Conservation (phyloP, 2,797 vertebrate genomes). For the Alcedo quadribrachys region DNA sequence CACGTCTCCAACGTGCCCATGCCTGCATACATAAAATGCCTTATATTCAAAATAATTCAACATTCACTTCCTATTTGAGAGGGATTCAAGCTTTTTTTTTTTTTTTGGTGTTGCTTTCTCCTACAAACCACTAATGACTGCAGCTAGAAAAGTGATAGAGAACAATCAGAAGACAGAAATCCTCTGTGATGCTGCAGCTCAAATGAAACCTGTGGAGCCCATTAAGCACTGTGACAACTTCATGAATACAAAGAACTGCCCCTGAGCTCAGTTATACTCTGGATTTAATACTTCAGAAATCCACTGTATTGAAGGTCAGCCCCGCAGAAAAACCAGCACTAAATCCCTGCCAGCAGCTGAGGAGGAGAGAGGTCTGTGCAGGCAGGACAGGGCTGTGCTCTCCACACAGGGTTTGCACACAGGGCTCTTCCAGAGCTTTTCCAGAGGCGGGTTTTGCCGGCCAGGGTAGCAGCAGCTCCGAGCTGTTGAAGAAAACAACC, state of each 20-base stretch:
- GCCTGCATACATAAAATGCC: neutral
- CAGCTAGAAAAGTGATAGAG: neutral
- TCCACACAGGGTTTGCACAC: neutral
- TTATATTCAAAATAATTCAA: constrained; percentile 16
- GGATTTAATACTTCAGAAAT: neutral
- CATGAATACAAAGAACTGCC: neutral
- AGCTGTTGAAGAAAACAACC: constrained; percentile 31
- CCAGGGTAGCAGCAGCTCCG: neutral
- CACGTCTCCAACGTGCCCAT: constrained; percentile 4
- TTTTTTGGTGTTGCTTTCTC: neutral
- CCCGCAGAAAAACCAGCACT: neutral
- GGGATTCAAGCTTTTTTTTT: neutral
- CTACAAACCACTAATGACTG: neutral
- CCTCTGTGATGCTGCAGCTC: neutral
- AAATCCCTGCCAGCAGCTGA: neutral
- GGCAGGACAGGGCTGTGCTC: neutral
- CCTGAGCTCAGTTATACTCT: neutral
- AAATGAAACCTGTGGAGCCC: neutral
- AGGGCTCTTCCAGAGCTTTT: neutral
- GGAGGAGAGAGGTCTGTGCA: neutral
- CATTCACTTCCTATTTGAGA: neutral
- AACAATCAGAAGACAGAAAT: neutral
- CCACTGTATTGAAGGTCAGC: neutral
- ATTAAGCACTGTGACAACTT: neutral
- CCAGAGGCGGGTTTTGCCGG: neutral